phyloP scores from a whole-genome alignment of 2,113 vertebrate genomes.

The Hippocampus barbouri region DNA sequence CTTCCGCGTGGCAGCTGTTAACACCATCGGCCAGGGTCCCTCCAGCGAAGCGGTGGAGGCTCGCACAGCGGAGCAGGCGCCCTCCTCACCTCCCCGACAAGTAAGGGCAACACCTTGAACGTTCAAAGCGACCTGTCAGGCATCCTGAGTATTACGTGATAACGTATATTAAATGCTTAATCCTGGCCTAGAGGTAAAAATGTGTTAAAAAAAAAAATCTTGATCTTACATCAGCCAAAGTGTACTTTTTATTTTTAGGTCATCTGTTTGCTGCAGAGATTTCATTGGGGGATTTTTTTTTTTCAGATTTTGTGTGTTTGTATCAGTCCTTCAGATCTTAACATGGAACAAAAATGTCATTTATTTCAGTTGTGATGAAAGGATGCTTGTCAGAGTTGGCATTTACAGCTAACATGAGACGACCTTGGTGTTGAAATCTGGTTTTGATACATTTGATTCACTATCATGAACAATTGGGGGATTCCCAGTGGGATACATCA shows the following conservation, averaged over 20 bases:
- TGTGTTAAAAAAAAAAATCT: neutral
- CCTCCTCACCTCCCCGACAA: slow-evolving; percentile 90
- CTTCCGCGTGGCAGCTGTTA: slow-evolving; percentile 92
- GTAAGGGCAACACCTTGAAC: slow-evolving; percentile 66
- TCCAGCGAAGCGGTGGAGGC: slow-evolving; percentile 89
- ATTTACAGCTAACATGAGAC: too few relatives aligned
- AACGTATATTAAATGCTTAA: neutral
- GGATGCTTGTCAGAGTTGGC: too few relatives aligned
- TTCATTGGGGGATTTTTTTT: too few relatives aligned
- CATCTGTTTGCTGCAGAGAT: too few relatives aligned
- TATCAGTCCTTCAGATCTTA: neutral
- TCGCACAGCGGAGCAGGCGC: slow-evolving; percentile 93
- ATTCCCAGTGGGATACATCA: neutral
- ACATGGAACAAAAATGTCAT: too few relatives aligned
- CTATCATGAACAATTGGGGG: neutral
- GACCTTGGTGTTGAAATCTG: too few relatives aligned
- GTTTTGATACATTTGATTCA: neutral
- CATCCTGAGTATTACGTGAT: too few relatives aligned
- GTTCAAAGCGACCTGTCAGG: neutral
- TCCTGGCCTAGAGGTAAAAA: neutral
- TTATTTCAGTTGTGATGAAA: too few relatives aligned
- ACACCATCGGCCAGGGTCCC: slow-evolving; percentile 92
- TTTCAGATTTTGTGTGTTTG: neutral
- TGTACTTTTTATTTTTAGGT: neutral
- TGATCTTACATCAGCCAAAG: neutral